Base-by-base conservation (phyloP, 2,888 invertebrate species). In the Zaprionus obscuricornis region DNA sequence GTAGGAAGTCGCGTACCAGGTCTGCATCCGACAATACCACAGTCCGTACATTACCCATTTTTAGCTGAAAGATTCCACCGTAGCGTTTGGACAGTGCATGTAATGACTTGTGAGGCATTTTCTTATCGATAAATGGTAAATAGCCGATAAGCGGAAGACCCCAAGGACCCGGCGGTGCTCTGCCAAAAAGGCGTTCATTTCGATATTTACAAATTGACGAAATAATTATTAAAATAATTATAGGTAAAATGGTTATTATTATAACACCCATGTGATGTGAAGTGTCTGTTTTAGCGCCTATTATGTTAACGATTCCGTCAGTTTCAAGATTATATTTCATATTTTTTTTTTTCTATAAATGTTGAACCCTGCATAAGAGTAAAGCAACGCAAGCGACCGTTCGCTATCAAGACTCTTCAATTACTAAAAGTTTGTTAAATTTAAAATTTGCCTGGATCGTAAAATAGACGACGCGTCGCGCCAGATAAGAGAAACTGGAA, bases 101-200 rank as follows among this genome's bases (percentile, higher is more conserved):
- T 18, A 97, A 90, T 0, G 94, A 94, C 49, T 92, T 87, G 82
- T 97, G 94, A 0, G 97, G 96, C n/a, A 92, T 91, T 29, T 90
- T 87, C 0, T 92, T 90, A 86, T 95, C 92, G 29, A 97, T 86
- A 89, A 93, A 95, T 0, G 95, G 94, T 56, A 97, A 90, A 85
- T 95, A 96, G 1, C 97, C 97, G 2, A 97, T 65, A 11, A 96
- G 83, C 0, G 97, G 97, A 26, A 96, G 65, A 1, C 95, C 94
- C 77, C 87, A 84, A 0, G 97, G 97, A 0, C 97, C 97, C 0
- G 96, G 96, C 0, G 96, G 88, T 1, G 68, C 22, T 5, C 72
- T 62, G 0, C 83, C 85, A 6, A 79, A 40, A 0, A 81, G 26
- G 0, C 58, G 64, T 0, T 22, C 65, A n/a, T 76, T 81, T 3